Percentiles rank a stretch among this genome's conserved stretches.
phyloP scores from a whole-genome alignment of 2,113 vertebrate species.

The Cacatua alba region DNA sequence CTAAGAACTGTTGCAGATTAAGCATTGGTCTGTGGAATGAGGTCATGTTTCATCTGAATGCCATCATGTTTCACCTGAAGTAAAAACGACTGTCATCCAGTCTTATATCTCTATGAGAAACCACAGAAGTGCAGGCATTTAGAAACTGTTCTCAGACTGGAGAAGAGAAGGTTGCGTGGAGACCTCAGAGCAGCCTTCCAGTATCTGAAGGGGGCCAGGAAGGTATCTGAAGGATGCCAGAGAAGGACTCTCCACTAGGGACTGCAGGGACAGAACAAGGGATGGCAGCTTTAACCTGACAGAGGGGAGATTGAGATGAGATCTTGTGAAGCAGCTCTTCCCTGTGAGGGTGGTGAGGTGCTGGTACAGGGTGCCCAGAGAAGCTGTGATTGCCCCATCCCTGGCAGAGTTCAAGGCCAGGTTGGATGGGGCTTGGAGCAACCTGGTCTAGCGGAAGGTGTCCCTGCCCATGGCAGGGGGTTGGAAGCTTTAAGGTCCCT shows the following conservation, averaged over 20 bases:
- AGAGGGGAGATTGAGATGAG: no score
- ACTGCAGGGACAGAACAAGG: not conserved
- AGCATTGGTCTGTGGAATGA: not conserved
- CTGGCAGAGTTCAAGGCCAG: no score
- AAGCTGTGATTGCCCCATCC: no score
- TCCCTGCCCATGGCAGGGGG: not conserved
- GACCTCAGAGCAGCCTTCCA: not conserved
- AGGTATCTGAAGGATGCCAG: not conserved
- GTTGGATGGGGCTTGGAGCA: no score
- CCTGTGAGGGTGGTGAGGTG: no score
- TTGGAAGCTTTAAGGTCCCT: not conserved
- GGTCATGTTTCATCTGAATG: not conserved
- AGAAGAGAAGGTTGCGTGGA: not conserved
- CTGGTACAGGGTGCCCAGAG: no score
- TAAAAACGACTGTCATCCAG: not conserved
- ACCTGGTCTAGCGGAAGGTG: no score
- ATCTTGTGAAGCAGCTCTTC: no score
- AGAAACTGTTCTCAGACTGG: not conserved
- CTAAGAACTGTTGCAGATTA: not conserved
- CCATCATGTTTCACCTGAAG: not conserved
- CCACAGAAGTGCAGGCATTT: not conserved
- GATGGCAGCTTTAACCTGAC: not conserved
- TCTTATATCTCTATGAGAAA: not conserved
- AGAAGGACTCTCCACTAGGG: not conserved
- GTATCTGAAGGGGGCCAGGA: not conserved